phyloP scores from a whole-genome alignment of 2,888 invertebrate species.

The Agonum fuliginosum region DNA sequence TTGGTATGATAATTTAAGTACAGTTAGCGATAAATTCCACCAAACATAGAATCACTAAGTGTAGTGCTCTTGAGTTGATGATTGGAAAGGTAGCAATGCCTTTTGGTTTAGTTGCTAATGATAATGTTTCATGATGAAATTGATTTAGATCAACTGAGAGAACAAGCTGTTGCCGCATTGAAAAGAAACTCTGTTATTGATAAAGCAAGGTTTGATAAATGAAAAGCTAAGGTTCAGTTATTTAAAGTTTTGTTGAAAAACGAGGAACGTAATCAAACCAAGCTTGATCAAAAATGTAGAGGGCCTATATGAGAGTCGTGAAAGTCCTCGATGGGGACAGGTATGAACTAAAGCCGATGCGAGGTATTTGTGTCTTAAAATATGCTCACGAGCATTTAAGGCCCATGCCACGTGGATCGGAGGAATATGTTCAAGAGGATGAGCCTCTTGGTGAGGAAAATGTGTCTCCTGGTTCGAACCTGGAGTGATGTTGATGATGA shows the following conservation, averaged over 20 bases:
- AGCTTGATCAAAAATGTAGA: slow-evolving; percentile 32
- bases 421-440: not conserved
- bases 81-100: slow-evolving; percentile 1
- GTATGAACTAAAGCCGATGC: slow-evolving; percentile 25
- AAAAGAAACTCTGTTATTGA: not conserved
- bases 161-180: slow-evolving; percentile 19
- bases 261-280: slow-evolving; percentile 26
- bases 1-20: not conserved
- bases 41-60: slow-evolving; percentile 12
- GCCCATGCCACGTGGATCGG: slow-evolving; percentile 28
- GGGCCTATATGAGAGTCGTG: not conserved
- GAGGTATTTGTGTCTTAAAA: slow-evolving; percentile 4
- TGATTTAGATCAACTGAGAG: slow-evolving; percentile 24
- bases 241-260: slow-evolving; percentile 10
- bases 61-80: slow-evolving; percentile 22
- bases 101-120: slow-evolving; percentile 1
- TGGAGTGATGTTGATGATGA: slow-evolving; percentile 3
- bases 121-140: slow-evolving; percentile 11
- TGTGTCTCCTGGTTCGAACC: slow-evolving; percentile 23
- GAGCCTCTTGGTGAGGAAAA: slow-evolving; percentile 18
- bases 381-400: slow-evolving; percentile 39
- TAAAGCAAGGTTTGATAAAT: slow-evolving; percentile 1
- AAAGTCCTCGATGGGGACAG: slow-evolving; percentile 15
- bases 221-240: not conserved
- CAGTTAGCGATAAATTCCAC: not conserved